These are phyloP conservation scores for Trypoxylon attenuatum DNA, from an alignment of 2,888 invertebrate species.

Conservation along the genomic window DNA sequence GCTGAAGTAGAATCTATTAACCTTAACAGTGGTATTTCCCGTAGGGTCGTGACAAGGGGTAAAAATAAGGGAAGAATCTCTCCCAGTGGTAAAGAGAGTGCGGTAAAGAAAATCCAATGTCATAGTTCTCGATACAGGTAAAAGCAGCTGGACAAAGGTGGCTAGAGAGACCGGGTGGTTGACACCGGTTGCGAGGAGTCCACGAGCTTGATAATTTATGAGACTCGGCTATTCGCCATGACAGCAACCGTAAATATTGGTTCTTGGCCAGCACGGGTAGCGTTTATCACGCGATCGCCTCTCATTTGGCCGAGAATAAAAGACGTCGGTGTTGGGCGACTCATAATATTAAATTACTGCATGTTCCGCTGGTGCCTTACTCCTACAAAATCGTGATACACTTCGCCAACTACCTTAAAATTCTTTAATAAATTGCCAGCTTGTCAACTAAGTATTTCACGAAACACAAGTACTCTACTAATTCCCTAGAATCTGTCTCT, in stretches of 20 bases:
- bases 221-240: constrained; percentile 44
- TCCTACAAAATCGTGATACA: constrained; percentile 28
- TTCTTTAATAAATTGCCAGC: too few species aligned
- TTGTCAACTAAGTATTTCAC: too few species aligned
- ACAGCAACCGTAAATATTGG: constrained; percentile 49
- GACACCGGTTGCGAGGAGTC: constrained; percentile 22
- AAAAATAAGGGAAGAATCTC: too few species aligned
- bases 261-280: constrained; percentile 26
- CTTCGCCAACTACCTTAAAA: constrained; percentile 22
- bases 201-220: constrained; percentile 47
- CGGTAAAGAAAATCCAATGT: background rate
- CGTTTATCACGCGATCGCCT: constrained; percentile 40
- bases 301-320: constrained; percentile 39
- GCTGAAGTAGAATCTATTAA: too few species aligned
- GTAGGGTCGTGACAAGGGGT: too few species aligned
- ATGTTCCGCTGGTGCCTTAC: background rate
- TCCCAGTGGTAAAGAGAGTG: too few species aligned
- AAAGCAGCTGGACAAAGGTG: background rate
- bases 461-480: too few species aligned
- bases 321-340: constrained; percentile 9
- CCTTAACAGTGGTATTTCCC: too few species aligned
- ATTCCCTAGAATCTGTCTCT: too few species aligned
- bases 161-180: background rate
- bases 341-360: constrained; percentile 42
- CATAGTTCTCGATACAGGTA: background rate